phyloP scores from a whole-genome alignment of 2,888 invertebrate species.

The Zaprionus bogoriensis region DNA sequence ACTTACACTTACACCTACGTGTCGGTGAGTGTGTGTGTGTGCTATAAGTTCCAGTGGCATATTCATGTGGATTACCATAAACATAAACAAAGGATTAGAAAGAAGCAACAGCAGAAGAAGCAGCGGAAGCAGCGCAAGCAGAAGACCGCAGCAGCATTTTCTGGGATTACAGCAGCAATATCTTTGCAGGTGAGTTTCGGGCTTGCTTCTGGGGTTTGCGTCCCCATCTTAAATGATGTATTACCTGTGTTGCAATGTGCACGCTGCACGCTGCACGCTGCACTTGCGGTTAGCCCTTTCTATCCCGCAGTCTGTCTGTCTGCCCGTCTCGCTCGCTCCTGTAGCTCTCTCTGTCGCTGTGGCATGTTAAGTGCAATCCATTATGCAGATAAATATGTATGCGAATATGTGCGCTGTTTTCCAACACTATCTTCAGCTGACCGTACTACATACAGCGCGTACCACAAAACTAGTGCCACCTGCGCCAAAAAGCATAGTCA shows the following conservation, averaged over 20 bases:
- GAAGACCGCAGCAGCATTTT: constrained; percentile 51
- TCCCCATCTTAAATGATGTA: constrained; percentile 65
- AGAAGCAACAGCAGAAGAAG: constrained; percentile 31
- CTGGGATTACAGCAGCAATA: constrained; percentile 55
- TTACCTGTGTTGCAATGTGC: constrained; percentile 49
- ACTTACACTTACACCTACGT: constrained; percentile 11
- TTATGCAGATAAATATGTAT: constrained; percentile 67
- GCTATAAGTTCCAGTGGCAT: constrained; percentile 41
- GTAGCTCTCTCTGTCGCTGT: neutral
- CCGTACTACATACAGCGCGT: constrained; percentile 5
- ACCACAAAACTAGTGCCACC: constrained; percentile 22
- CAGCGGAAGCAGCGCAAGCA: constrained; percentile 11
- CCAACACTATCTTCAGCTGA: constrained; percentile 12
- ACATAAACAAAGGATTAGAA: constrained; percentile 77
- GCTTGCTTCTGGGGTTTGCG: neutral
- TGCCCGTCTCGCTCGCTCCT: neutral
- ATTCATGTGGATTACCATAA: constrained; percentile 71
- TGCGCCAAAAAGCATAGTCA: constrained; percentile 10
- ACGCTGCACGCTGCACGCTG: constrained; percentile 51
- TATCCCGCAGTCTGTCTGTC: neutral
- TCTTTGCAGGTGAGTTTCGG: constrained; percentile 59
- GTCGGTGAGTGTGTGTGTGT: constrained; percentile 12
- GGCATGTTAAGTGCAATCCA: constrained; percentile 78
- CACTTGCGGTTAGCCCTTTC: constrained; percentile 44
- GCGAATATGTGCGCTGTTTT: neutral